Evolutionary conservation across 2,113 vertebrate species (phyloP).

Genomic region (Syngnathus floridae): DNA sequence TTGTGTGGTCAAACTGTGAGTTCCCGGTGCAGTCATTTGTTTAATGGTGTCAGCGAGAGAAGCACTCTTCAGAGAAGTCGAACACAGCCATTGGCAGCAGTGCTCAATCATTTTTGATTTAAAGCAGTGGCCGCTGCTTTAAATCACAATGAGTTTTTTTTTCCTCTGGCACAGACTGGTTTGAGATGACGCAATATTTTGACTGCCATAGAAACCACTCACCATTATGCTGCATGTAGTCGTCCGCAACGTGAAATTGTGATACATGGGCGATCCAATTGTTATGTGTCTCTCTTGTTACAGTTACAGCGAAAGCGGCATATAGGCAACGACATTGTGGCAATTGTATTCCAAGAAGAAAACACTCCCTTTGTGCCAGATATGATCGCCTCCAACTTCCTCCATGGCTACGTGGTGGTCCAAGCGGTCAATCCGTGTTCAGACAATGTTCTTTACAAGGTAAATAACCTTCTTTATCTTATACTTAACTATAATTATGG

Average conservation of each 20-base stretch:
- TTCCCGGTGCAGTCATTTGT: no score
- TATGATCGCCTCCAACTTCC: slow-evolving; percentile 98
- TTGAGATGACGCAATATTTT: no score
- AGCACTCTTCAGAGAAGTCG: background rate
- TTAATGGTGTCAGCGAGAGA: background rate
- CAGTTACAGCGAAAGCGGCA: slow-evolving; percentile 95
- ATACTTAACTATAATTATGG: background rate
- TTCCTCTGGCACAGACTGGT: no score
- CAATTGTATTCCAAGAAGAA: slow-evolving; percentile 93
- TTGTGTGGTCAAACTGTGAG: background rate
- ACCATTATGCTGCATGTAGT: no score
- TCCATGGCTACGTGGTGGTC: slow-evolving; percentile 91
- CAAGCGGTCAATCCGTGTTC: slow-evolving; percentile 78
- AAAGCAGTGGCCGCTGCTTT: background rate
- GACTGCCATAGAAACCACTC: no score
- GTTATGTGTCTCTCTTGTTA: slow-evolving; percentile 19
- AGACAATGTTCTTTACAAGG: slow-evolving; percentile 86
- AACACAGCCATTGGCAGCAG: background rate
- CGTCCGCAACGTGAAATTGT: no score
- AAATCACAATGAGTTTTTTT: no score
- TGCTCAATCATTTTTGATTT: background rate
- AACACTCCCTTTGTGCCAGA: slow-evolving; percentile 97
- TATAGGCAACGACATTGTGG: slow-evolving; percentile 98
- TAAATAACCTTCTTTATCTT: slow-evolving; percentile 33
- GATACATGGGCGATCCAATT: background rate